A percentile compares a stretch with the other conserved stretches of the same genome.
These are phyloP conservation scores for Orthosia cruda DNA, from an alignment of 2,888 invertebrate species.

Conservation along the genomic window DNA sequence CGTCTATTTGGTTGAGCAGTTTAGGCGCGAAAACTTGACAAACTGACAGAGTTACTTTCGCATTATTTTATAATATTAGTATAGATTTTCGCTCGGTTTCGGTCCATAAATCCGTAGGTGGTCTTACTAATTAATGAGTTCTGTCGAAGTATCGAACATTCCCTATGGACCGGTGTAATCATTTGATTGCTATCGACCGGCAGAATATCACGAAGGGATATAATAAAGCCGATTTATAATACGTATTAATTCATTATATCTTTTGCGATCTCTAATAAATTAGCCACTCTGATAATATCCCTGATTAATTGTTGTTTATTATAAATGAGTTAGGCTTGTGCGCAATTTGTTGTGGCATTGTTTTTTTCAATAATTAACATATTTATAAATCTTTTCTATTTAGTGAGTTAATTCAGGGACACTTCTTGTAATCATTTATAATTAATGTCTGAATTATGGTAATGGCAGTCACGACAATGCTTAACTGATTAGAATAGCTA, in stretches of 20 bases:
- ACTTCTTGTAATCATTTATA: not conserved
- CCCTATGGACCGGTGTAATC: conserved; percentile 42
- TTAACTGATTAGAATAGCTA: not conserved
- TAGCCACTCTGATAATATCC: conserved; percentile 22
- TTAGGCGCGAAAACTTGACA: no score
- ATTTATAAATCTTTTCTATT: not conserved
- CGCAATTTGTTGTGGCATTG: not conserved
- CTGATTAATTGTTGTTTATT: conserved; percentile 19
- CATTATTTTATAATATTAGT: no score
- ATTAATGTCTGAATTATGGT: not conserved
- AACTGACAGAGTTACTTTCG: no score
- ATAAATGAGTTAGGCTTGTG: conserved; percentile 5
- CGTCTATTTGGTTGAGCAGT: no score
- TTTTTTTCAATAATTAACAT: conserved; percentile 5
- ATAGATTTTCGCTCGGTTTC: conserved; percentile 34
- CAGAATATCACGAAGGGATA: conserved; percentile 28
- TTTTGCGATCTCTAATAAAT: conserved; percentile 38
- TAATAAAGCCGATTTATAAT: conserved; percentile 52
- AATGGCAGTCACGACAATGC: not conserved
- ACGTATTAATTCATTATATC: conserved; percentile 22
- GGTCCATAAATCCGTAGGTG: conserved; percentile 4
- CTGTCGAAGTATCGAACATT: conserved; percentile 40
- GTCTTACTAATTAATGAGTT: conserved; percentile 60
- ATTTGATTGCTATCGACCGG: conserved; percentile 54
- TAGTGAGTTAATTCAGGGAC: not conserved